Evolutionary conservation across 2,888 invertebrate species (phyloP).

Genomic region (Drosophila fulvimacula): DNA sequence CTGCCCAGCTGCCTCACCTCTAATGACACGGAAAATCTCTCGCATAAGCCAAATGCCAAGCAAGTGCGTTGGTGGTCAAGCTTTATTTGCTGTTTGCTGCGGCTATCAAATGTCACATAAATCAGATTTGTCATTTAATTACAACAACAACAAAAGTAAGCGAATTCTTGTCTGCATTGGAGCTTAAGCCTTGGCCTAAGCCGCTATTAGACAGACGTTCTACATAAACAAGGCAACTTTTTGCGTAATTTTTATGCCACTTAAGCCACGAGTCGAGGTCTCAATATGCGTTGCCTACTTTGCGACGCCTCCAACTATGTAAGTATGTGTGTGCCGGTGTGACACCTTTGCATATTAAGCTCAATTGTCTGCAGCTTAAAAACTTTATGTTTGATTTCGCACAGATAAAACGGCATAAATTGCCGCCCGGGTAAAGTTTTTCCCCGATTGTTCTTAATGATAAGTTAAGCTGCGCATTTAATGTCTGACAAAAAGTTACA

Average conservation of each 20-base stretch:
- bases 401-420: constrained; percentile 76
- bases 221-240: constrained; percentile 28
- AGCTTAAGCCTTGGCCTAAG: constrained; percentile 59
- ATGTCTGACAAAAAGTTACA: constrained; percentile 35
- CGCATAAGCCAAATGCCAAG: constrained; percentile 41
- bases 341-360: constrained; percentile 66
- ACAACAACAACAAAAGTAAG: constrained; percentile 43
- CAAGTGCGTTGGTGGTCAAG: constrained; percentile 41
- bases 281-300: constrained; percentile 45
- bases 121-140: constrained; percentile 78
- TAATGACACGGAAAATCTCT: constrained; percentile 40
- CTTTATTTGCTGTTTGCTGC: constrained; percentile 30
- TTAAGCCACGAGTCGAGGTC: constrained; percentile 35
- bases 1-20: constrained; percentile 7
- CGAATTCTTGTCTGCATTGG: constrained; percentile 50
- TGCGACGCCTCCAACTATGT: constrained; percentile 3
- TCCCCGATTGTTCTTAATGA: constrained; percentile 72
- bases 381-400: constrained; percentile 76
- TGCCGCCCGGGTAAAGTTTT: constrained; percentile 72
- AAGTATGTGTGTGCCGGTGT: not conserved
- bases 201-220: constrained; percentile 57
- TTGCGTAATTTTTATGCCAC: constrained; percentile 25
- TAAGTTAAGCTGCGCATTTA: constrained; percentile 67
- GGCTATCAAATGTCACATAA: constrained; percentile 80
- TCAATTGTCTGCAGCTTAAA: constrained; percentile 78